Conservation (phyloP, 2,888 invertebrate genomes). For the Scaptodrosophila latifasciaeformis region DNA sequence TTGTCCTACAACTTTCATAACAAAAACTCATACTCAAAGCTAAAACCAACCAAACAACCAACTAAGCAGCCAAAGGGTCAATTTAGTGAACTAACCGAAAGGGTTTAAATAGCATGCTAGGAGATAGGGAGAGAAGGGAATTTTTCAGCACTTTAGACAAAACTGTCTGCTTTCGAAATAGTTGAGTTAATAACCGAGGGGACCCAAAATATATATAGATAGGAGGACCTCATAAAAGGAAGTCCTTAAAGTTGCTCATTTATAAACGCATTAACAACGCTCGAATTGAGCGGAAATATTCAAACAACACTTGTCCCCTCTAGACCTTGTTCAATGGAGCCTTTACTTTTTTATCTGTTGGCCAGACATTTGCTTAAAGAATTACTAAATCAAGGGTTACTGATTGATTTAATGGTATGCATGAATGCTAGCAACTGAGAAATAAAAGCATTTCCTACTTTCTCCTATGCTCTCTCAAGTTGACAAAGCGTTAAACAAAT, state of each 20-base stretch:
- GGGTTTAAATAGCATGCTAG: too few species aligned
- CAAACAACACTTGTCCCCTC: neutral
- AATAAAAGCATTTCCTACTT: too few species aligned
- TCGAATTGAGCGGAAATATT: conserved; percentile 17
- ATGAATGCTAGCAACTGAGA: conserved; percentile 7
- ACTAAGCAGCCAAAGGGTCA: conserved; percentile 49
- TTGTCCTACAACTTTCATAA: too few species aligned
- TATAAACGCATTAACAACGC: conserved; percentile 56
- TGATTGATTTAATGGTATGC: conserved; percentile 5
- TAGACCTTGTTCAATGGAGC: too few species aligned
- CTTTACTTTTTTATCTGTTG: conserved; percentile 3
- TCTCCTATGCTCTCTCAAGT: too few species aligned
- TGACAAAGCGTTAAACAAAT: too few species aligned
- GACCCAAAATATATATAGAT: neutral
- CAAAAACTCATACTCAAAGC: conserved; percentile 38
- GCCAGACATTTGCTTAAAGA: too few species aligned
- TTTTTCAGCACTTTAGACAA: too few species aligned
- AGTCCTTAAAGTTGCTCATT: conserved; percentile 34
- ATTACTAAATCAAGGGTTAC: neutral
- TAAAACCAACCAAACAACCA: too few species aligned
- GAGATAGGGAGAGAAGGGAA: conserved; percentile 18
- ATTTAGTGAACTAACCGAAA: too few species aligned
- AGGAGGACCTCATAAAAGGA: neutral
- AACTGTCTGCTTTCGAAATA: too few species aligned
- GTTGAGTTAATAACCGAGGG: conserved; percentile 41